Base-by-base conservation (phyloP, 2,888 invertebrate genomes). In the Plagiodera versicolora region DNA sequence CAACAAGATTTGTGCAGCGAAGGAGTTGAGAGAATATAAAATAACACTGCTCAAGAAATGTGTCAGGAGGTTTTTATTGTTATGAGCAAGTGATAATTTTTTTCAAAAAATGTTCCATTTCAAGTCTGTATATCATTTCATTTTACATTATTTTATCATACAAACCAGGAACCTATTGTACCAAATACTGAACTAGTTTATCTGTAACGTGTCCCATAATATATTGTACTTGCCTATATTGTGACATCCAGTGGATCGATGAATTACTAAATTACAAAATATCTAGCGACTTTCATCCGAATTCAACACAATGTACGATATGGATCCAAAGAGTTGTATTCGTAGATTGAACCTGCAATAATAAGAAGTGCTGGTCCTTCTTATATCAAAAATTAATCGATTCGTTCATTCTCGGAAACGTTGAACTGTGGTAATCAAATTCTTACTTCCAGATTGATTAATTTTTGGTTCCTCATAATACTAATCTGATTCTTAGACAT, bases 131-230 rank as follows among this genome's bases (percentile, higher is more conserved):
- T 39, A 14, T 39, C 11, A 39, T n/a, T 39, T 39, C 6, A 39
- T 39, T 14, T n/a, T 39, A 3, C 14, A n/a, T 39, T 14, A 39
- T 39, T 39, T n/a, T 14, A 39, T 39, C 39, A 39, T 39, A 39
- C 14, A 11, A 39, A 39, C 39, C 39, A n/a, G 39, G 39, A 14
- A 14, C 39, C n/a, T 39, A 3, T 39, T 9, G 39, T 14, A 39
- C 39, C 39, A 39, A 39, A 10, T 3, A n/a, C 14, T 3, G 39
- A 39, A 39, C 39, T 39, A 14, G 14, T 14, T 39, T 39, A 39
- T 39, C 39, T 39, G 39, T 39, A 14, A n/a, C 39, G 39, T 39
- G 39, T 39, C 39, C 39, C 39, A 39, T 39, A 39, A 39, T 39
- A 14, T 39, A 39, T 39, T 39, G 39, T 39, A 39, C 14, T 39